Evolutionary conservation across 1,140 invertebrate genomes (phyloP).

Genomic region (Apolygus lucorum): DNA sequence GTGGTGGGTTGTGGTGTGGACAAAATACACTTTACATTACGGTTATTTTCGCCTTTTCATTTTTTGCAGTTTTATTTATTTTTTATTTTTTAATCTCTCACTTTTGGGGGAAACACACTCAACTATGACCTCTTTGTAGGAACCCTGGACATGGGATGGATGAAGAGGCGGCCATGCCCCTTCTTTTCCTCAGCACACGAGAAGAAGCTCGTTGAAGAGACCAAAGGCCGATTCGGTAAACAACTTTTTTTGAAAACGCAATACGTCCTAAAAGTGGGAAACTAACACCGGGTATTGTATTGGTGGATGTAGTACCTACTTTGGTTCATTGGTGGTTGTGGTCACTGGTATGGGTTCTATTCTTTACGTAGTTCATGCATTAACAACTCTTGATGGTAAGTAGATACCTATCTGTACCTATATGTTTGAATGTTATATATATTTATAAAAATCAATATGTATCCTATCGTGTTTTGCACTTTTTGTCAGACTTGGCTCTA

Average conservation of each 20-base stretch:
- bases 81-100: not conserved
- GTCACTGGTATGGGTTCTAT: not conserved
- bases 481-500: no score
- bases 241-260: not conserved
- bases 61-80: not conserved
- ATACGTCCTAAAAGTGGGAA: not conserved
- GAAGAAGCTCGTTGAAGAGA: slow-evolving; percentile 15
- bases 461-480: no score
- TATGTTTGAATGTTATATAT: no score
- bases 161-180: slow-evolving; percentile 18
- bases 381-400: no score
- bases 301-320: not conserved
- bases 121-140: not conserved
- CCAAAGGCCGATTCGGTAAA: slow-evolving; percentile 20
- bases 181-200: slow-evolving; percentile 15
- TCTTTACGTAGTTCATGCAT: no score
- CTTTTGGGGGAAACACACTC: not conserved
- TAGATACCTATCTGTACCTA: no score
- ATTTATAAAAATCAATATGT: no score
- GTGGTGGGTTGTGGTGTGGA: no score
- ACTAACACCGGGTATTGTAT: not conserved
- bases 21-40: no score
- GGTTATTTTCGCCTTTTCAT: not conserved
- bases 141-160: slow-evolving; percentile 18
- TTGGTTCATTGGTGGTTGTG: not conserved